These are phyloP conservation scores for Stratiomys singularior DNA, from an alignment of 2,888 invertebrate genomes.

Conservation along the genomic window DNA sequence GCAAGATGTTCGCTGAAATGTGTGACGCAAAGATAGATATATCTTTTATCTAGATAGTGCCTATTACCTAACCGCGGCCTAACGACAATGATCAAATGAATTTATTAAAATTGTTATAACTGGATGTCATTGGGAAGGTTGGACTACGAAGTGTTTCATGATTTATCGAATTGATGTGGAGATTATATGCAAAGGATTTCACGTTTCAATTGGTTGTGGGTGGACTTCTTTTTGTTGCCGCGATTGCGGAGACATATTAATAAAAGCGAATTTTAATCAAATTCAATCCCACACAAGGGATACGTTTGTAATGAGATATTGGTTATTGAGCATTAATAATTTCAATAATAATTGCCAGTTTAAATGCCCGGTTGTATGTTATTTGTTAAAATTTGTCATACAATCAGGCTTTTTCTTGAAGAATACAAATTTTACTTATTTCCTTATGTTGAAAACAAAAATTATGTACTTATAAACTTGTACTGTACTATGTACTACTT, in stretches of 20 bases:
- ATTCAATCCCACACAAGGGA: not conserved
- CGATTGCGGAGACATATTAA: conserved; percentile 2
- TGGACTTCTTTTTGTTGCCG: not conserved
- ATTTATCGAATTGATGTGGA: conserved; percentile 14
- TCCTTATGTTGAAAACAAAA: too few relatives aligned
- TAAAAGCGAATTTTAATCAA: not conserved
- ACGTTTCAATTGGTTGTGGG: conserved; percentile 35
- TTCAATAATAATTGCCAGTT: too few relatives aligned
- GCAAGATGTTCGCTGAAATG: not conserved
- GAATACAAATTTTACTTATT: too few relatives aligned
- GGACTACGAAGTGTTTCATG: conserved; percentile 2
- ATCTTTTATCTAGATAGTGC: not conserved
- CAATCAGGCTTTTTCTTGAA: too few relatives aligned
- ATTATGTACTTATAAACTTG: too few relatives aligned
- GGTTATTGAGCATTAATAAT: not conserved
- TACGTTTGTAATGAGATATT: not conserved
- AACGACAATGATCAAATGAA: conserved; percentile 13
- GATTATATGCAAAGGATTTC: not conserved
- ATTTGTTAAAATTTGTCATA: too few relatives aligned
- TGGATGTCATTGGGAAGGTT: conserved; percentile 2
- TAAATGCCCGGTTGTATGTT: too few relatives aligned
- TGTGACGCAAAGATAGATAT: not conserved
- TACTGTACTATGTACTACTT: too few relatives aligned
- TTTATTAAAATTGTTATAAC: conserved; percentile 23
- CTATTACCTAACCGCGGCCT: conserved; percentile 7